These are phyloP conservation scores for Cyprinus carpio DNA, from an alignment of 2,113 vertebrate species.

Conservation along the genomic window DNA sequence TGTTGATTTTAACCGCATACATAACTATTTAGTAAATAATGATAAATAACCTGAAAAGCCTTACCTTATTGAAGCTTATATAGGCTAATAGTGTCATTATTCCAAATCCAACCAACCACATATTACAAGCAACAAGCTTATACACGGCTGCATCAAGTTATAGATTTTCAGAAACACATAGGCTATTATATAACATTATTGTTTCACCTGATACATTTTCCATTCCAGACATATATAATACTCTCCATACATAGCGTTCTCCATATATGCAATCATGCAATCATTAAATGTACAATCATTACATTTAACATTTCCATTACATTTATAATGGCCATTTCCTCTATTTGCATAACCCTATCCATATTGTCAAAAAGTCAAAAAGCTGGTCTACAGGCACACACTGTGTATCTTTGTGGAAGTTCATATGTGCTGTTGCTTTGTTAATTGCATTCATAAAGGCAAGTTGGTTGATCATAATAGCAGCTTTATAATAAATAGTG, in stretches of 20 bases:
- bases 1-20: not conserved
- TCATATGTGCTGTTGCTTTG: constrained; percentile 50
- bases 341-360: not conserved
- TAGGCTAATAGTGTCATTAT: not conserved
- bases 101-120: not conserved
- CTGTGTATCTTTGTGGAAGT: not conserved
- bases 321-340: not conserved
- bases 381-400: not conserved
- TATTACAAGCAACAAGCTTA: constrained; percentile 6
- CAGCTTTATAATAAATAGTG: constrained; percentile 50
- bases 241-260: constrained; percentile 5
- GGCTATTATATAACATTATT: not conserved
- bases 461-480: constrained; percentile 52
- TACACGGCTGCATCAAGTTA: not conserved
- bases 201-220: not conserved
- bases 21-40: not conserved
- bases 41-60: constrained; percentile 31
- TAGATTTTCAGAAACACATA: constrained; percentile 12
- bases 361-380: not conserved
- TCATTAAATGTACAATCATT: constrained; percentile 9
- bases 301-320: not conserved
- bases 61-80: constrained; percentile 9
- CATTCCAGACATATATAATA: constrained; percentile 16
- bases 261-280: not conserved
- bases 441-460: constrained; percentile 54